Base-by-base conservation (phyloP, 1,140 invertebrate species). In the Eciton burchellii region DNA sequence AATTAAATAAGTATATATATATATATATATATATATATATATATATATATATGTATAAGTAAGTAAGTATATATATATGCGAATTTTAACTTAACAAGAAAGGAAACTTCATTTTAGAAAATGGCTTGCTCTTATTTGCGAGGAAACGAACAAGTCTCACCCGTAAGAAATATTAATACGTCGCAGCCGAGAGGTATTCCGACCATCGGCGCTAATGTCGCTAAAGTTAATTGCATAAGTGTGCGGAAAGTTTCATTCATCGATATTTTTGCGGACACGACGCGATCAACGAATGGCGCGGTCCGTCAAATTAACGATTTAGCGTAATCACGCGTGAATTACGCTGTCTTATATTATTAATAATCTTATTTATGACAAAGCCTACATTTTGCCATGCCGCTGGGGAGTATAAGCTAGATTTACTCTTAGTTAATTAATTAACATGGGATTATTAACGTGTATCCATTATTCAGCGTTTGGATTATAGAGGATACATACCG, bases 1-100 rank as follows among this genome's bases (percentile, higher is more conserved):
- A 79, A 79, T 79, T 79, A 79, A 65, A 77, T 57, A 66, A 70
- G 65, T 57, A 45, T 79, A 49, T 76, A 76, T 63, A 76, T 74
- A 56, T 56, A 56, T 19, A 19, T 56, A 24, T 56, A 56, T 56
- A 56, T 9, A 19, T 56, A 56, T 56, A 56, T n/a, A 19, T 56
- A 54, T 0, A 24, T 56, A 56, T 56, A 19, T 19, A 19, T 54
- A 49, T 49, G 16, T 12, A 49, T 49, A 49, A 12, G 16, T 49
- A 49, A 12, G 24, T 26, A 59, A 21, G 9, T 19, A 59, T 59
- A 59, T 59, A 68, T 79, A 66, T 54, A 79, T n/a, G 56, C 12
- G 21, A 66, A 77, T 77, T 77, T 66, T 41, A 77, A 77, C 73
- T 77, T 77, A 52, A 26, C 35, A 43, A 66, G 26, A 35, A 6